Evolutionary conservation across 2,113 vertebrate species (phyloP), one percentile per base, ranked within the genome.

Genomic region (Python bivittatus): DNA sequence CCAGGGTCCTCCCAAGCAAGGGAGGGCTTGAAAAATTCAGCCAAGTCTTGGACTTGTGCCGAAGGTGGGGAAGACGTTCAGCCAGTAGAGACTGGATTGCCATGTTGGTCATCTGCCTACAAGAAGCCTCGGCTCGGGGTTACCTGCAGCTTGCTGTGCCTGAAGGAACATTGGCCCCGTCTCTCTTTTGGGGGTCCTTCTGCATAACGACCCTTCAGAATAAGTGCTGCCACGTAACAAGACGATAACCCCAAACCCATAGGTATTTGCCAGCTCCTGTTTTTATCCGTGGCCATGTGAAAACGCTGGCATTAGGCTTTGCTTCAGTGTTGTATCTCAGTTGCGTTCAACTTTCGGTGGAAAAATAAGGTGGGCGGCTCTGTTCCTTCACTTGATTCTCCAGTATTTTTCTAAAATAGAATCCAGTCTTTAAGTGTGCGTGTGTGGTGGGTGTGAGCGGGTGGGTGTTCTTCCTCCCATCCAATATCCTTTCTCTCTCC

Each of bases 61-160:
- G 27, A 25, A 42, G 6, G 20, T 25, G 13, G 48, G 84, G 52
- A 54, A 29, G 6, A 13, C 1, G 29, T 53, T 9, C 48, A 38
- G 0, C 88, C 56, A 88, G 25, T 22, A 23, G 25, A 87, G 85
- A 91, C 6, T 12, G 95, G 93, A 94, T 86, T 94, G 93, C 93
- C 83, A 38, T 91, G 89, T 42, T 88, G 87, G 60, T 88, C 0
- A 0, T 90, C 61, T 86, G 87, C 53, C 91, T 79, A 89, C 20
- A 86, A 89, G 90, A 95, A 94, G 92, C 90, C 94, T 53, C 27
- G 29, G 12, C 29, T 68, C 1, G 64, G 64, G 0, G 27, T 23
- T 6, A 0, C 13, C 4, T 13, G 53, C 52, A 33, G 3, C 86
- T 17, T 68, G 27, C 25, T 6, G 5, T 12, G 25, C 25, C 25